Base-by-base conservation (phyloP, 2,888 invertebrate genomes). In the Athalia rosae region DNA sequence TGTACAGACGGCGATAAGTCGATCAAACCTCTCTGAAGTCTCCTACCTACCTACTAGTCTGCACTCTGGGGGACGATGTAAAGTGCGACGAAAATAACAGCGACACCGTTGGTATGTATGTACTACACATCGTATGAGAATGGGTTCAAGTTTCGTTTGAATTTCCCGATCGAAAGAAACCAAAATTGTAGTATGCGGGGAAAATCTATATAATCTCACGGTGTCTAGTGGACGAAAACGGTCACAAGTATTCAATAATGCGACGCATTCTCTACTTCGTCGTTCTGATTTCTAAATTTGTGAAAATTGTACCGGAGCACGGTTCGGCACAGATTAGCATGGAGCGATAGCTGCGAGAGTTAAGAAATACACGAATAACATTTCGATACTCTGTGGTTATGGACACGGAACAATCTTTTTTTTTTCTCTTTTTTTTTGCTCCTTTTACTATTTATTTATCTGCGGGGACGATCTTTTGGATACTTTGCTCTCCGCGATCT, bases 11-110 rank as follows among this genome's bases (percentile, higher is more conserved):
- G 45, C 56, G 71, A 58, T 71, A 58, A 58, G 71, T 71, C 43
- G 43, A 71, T 58, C 58, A 45, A 71, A 58, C 71, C 58, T 71
- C 58, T 56, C 58, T 47, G n/a, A 11, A 45, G 8, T 71, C 13
- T 11, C n/a, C 41, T 50, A 45, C 15, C 41, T 50, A 45, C 15
- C 15, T 5, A 64, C 64, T 64, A 2, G 28, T 28, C 28, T 28
- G 28, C 28, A 28, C 28, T 2, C 28, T 15, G 5, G 47, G 64
- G 47, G 64, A 4, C 47, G 47, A 47, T 4, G 47, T 4, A 47
- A 47, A 47, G 64, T 15, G 64, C 64, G 28, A 64, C 5, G 47
- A 13, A n/a, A 4, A 15, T 45, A 62, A 64, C 28, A 28, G 28
- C 28, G 28, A 28, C 28, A 2, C 28, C 1, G 28, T n/a, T n/a